These are phyloP conservation scores for Semnopithecus entellus DNA, from an alignment of 2,113 vertebrate species.

Conservation along the genomic window DNA sequence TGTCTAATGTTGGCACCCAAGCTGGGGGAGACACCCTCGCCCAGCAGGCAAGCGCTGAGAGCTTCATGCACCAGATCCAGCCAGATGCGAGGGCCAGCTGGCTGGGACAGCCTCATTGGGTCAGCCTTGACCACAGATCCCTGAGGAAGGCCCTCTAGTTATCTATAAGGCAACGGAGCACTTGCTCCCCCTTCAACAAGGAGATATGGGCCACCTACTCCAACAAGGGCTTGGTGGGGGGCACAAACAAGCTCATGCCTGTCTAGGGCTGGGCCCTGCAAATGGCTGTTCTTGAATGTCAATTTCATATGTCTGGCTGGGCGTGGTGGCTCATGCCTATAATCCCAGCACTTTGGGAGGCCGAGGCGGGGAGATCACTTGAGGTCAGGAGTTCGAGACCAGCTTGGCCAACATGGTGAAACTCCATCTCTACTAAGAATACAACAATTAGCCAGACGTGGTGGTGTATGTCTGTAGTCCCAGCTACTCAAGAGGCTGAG, in stretches of 20 bases:
- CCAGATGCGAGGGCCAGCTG: not conserved
- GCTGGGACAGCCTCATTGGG: too few relatives aligned
- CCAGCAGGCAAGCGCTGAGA: fast-evolving
- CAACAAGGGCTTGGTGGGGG: not conserved
- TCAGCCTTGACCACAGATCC: too few relatives aligned
- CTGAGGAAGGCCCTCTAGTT: not conserved
- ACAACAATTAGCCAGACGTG: too few relatives aligned
- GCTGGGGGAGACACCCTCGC: fast-evolving
- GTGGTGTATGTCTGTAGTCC: too few relatives aligned
- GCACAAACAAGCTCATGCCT: not conserved
- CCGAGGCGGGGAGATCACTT: too few relatives aligned
- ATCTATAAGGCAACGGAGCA: fast-evolving
- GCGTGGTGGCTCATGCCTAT: too few relatives aligned
- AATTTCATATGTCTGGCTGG: not conserved
- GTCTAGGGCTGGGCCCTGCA: not conserved
- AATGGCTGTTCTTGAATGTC: not conserved
- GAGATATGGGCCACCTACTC: not conserved
- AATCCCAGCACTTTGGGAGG: too few relatives aligned
- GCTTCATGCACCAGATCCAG: not conserved
- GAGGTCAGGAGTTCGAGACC: too few relatives aligned
- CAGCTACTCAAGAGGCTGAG: too few relatives aligned
- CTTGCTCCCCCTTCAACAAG: not conserved
- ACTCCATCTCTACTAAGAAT: too few relatives aligned
- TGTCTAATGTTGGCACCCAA: fast-evolving
- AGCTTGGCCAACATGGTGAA: too few relatives aligned